Evolutionary conservation across 2,113 vertebrate genomes (phyloP).

Genomic region (Brienomyrus longianalis): DNA sequence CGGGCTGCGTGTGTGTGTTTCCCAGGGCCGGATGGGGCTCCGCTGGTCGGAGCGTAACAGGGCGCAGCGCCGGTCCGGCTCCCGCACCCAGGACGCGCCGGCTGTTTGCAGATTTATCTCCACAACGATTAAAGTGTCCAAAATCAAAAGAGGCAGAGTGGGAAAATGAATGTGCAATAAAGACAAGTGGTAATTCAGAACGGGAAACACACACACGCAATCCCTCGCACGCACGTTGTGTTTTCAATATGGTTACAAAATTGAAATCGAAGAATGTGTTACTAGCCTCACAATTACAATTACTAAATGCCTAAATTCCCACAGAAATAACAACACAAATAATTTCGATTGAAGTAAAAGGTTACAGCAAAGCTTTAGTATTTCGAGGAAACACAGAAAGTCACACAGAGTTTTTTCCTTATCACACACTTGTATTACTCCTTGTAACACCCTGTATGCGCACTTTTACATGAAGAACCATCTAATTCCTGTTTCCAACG

Average conservation of each 20-base stretch:
- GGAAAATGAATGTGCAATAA: neutral
- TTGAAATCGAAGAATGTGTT: neutral
- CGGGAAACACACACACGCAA: neutral
- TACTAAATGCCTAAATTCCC: neutral
- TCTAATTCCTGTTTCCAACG: neutral
- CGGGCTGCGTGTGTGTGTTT: constrained; percentile 42
- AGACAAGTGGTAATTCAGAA: neutral
- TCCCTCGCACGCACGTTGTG: neutral
- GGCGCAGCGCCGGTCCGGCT: neutral
- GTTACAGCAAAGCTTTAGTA: neutral
- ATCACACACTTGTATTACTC: neutral
- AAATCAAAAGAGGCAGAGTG: neutral
- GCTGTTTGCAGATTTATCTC: neutral
- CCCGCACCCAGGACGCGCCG: neutral
- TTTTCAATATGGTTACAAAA: neutral
- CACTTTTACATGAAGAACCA: neutral
- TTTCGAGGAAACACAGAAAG: neutral
- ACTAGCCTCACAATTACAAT: neutral
- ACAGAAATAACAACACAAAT: neutral
- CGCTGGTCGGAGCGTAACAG: neutral
- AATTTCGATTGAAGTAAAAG: neutral
- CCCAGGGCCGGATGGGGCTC: neutral
- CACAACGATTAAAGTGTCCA: neutral
- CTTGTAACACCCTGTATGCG: neutral
- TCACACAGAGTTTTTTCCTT: neutral